phyloP scores from a whole-genome alignment of 2,797 vertebrate genomes.

The Chelon auratus region DNA sequence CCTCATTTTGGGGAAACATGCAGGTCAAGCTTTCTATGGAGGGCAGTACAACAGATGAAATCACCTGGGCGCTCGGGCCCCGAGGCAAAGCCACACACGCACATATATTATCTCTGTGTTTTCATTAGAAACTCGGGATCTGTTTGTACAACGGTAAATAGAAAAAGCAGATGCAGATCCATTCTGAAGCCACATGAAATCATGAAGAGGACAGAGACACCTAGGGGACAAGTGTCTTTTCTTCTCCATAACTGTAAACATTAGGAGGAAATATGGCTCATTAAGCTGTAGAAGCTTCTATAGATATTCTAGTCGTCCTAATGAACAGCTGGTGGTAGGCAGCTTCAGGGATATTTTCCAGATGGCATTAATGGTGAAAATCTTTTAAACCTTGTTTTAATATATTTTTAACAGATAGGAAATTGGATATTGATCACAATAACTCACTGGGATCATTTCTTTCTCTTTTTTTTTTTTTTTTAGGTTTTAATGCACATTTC shows the following conservation, averaged over 20 bases:
- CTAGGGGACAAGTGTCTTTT: slow-evolving; percentile 9
- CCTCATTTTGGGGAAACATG: slow-evolving; percentile 29
- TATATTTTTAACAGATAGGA: too few species aligned
- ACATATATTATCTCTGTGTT: slow-evolving; percentile 20
- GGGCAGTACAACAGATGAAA: slow-evolving; percentile 20
- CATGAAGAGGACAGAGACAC: not conserved
- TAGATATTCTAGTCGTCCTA: slow-evolving; percentile 22
- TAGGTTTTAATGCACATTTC: not conserved
- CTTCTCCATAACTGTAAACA: slow-evolving; percentile 23
- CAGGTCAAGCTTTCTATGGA: slow-evolving; percentile 32
- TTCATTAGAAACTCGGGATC: slow-evolving; percentile 23
- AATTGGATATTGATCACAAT: not conserved
- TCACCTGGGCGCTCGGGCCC: slow-evolving; percentile 28
- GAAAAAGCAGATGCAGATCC: slow-evolving; percentile 8
- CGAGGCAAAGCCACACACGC: slow-evolving; percentile 9
- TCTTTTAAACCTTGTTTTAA: not conserved
- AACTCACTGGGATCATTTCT: not conserved
- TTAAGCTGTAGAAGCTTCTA: slow-evolving; percentile 11
- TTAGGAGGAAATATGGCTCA: slow-evolving; percentile 17
- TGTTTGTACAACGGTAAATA: not conserved
- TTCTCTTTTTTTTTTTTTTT: too few species aligned
- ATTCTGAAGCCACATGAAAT: not conserved
- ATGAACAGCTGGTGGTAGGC: slow-evolving; percentile 14
- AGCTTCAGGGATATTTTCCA: slow-evolving; percentile 1
- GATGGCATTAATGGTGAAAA: slow-evolving; percentile 5